A percentile compares a stretch with the other conserved stretches of the same genome.
Conservation (phyloP, 1,140 invertebrate species). For the Hylaeus volcanicus region DNA sequence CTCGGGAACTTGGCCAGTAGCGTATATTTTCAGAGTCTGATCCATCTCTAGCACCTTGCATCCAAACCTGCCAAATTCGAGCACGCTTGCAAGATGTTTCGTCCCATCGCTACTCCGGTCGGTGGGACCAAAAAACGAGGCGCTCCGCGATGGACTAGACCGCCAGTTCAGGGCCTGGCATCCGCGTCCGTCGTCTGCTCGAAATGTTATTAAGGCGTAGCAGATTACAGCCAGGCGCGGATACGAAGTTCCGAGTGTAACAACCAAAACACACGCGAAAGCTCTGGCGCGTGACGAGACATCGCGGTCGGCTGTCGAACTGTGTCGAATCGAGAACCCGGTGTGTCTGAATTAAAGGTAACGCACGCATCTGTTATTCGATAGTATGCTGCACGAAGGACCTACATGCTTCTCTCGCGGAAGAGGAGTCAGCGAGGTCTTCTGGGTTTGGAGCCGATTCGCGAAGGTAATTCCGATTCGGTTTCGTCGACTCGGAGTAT, state of each 20-base stretch:
- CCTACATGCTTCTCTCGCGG: constrained; percentile 49
- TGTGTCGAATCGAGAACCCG: constrained; percentile 39
- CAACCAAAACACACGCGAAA: constrained; percentile 66
- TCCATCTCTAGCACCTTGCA: too few species aligned
- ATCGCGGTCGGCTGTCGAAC: constrained; percentile 58
- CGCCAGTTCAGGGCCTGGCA: constrained; percentile 3
- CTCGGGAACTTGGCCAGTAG: too few species aligned
- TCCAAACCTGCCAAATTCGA: too few species aligned
- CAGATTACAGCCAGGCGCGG: constrained; percentile 60
- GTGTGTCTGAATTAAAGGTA: constrained; percentile 53
- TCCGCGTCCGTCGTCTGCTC: constrained; percentile 46
- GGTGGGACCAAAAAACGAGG: background rate
- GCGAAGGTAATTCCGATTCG: too few species aligned
- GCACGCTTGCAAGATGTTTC: too few species aligned
- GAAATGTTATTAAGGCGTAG: constrained; percentile 62
- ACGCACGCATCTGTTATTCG: constrained; percentile 43
- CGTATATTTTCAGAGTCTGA: too few species aligned
- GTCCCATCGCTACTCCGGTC: too few species aligned
- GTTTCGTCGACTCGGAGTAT: too few species aligned
- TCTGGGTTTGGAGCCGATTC: too few species aligned
- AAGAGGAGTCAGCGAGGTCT: constrained; percentile 16
- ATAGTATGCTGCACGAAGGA: constrained; percentile 26
- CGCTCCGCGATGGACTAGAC: background rate
- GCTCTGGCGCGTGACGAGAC: constrained; percentile 59
- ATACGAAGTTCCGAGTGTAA: constrained; percentile 59